Base-by-base conservation (phyloP, 2,797 vertebrate genomes). In the Helarctos malayanus region DNA sequence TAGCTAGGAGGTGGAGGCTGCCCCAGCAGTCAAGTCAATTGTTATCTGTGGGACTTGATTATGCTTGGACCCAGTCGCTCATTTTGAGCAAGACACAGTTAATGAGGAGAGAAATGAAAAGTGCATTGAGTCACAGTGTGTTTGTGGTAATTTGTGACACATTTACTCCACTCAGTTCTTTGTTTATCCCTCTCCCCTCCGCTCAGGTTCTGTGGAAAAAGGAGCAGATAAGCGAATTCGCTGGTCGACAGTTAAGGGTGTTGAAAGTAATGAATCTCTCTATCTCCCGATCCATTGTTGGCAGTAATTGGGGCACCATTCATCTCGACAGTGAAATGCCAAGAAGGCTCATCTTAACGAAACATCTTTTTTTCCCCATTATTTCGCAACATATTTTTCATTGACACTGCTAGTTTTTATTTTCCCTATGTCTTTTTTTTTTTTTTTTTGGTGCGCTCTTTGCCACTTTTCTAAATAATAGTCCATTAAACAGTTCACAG, bases 251-350 rank as follows among this genome's bases (percentile, higher is more conserved):
- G 95, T 98, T 98, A 98, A 98, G 98, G 98, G 98, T 99, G 99
- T 99, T 99, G 98, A 99, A 99, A 98, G 98, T 99, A 99, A 99
- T 99, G 99, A 99, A 99, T 99, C 98, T 99, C 98, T 98, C 98
- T 98, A 98, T 98, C 98, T 98, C 97, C 79, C 94, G 97, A 97
- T 97, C 98, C 98, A 98, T 99, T 99, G 99, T 99, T 98, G 98
- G 98, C 98, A 99, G 98, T 99, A 99, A 99, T 99, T 99, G 99
- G 99, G 98, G 98, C 94, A 98, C 98, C 98, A 98, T 99, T 99
- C 98, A 98, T 98, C 98, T 98, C 98, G 97, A 97, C 97, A 98
- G 98, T 98, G 99, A 99, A 98, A 99, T 98, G 98, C 98, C 98
- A 99, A 97, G 97, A 98, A 99, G 99, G 98, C 93, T 94, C 97